Evolutionary conservation across 2,113 vertebrate genomes (phyloP), one percentile per base, ranked within the genome.

Genomic region (Pardalotus punctatus): DNA sequence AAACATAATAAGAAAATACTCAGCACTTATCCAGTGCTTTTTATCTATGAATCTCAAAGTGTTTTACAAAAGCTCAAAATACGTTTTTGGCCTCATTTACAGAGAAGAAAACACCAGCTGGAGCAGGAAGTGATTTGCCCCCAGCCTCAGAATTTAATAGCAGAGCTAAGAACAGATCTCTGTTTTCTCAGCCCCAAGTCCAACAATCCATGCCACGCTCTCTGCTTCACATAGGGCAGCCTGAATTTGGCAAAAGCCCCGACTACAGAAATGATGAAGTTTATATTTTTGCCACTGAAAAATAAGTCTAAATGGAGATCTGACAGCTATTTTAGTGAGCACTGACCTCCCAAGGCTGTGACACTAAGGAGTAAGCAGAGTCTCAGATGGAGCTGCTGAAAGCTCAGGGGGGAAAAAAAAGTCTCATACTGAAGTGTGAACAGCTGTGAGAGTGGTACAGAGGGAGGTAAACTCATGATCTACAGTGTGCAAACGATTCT

Each of bases 1-100:
- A 96, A 95, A 93, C 88, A 92, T 73, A 91, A 6, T 91, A 96
- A 71, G 86, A 96, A 96, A 96, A 97, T 95, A 97, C 71, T 93
- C 94, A 81, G 78, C 88, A 94, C 89, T 93, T 88, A 95, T 17
- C 56, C 82, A 91, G 81, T 70, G 80, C 72, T 96, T 94, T 92
- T 82, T 77, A 94, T 84, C 92, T 81, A 83, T 27, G 48, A 94
- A 93, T 94, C 74, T 69, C 67, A 16, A 92, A 97, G 81, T 87
- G 79, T 73, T 93, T 94, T 88, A 94, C 50, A 96, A 94, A 96
- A 89, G 76, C 82, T 87, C 87, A 85, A 94, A 86, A 87, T 58
- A 91, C 6, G 33, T 1, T 84, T 95, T 96, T 94, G 87, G 82
- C 91, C 93, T 94, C 96, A 93, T 94, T 96, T 90, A 94, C 5